Evolutionary conservation across 2,797 vertebrate genomes (phyloP).

Genomic region (Gymnothorax javanicus): DNA sequence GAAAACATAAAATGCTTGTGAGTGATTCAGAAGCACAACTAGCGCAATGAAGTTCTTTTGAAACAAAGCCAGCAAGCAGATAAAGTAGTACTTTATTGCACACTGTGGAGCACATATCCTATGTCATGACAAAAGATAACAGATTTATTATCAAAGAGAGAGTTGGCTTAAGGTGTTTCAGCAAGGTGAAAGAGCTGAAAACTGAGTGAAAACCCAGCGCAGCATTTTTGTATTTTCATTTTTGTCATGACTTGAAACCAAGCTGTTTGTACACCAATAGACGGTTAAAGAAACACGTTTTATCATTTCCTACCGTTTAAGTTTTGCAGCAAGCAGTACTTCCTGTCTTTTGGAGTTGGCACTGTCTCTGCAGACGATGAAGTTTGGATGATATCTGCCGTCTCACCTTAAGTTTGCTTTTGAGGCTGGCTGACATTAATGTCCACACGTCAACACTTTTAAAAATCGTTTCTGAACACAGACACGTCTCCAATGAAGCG

Average conservation of each 20-base stretch:
- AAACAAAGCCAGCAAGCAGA: no score
- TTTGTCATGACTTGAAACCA: not conserved
- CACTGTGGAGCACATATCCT: not conserved
- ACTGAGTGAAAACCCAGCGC: not conserved
- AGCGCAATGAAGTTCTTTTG: no score
- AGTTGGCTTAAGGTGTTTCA: conserved; percentile 24
- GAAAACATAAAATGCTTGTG: conserved; percentile 7
- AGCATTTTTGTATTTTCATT: not conserved
- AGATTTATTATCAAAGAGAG: conserved; percentile 20
- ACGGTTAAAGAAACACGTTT: not conserved
- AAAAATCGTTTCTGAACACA: conserved; percentile 70
- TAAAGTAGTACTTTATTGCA: conserved; percentile 1
- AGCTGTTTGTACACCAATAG: not conserved
- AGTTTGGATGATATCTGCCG: not conserved
- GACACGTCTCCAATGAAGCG: conserved; percentile 66
- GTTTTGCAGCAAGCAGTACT: not conserved
- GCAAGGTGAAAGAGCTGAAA: not conserved
- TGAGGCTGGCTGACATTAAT: conserved; percentile 54
- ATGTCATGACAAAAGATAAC: conserved; percentile 19
- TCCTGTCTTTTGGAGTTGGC: not conserved
- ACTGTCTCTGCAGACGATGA: not conserved
- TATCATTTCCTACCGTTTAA: conserved; percentile 8
- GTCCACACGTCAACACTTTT: conserved; percentile 32
- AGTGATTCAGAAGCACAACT: conserved; percentile 1
- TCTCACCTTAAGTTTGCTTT: conserved; percentile 47